Evolutionary conservation across 2,888 invertebrate species (phyloP), one percentile per base, ranked within the genome.

Genomic region (Nycteola revayana): DNA sequence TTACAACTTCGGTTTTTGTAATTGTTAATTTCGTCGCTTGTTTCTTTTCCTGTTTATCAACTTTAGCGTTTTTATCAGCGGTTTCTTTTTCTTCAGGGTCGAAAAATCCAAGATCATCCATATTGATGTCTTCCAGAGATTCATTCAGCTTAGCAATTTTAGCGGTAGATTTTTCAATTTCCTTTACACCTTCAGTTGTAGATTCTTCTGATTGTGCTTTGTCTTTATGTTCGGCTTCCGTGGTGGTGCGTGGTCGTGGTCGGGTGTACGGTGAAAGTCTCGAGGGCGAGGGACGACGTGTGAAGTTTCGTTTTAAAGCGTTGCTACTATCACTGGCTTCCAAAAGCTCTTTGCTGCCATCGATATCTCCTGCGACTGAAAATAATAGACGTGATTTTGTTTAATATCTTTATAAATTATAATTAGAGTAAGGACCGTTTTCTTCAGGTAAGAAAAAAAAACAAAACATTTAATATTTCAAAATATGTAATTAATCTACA

Each of bases 271-370:
- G 83, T 0, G 68, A 66, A 1, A 87, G 65, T 1, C 88, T 70
- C 3, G 81, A 65, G 1, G 72, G 66, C 0, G 78, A 72, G 0
- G 85, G 85, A 0, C 81, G 71, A 1, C 84, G 66, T 0, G 85
- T 84, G 50, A 67, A 82, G 53, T 83, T 85, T 31, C 79, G 73
- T 43, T 70, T 77, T 10, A 76, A 59, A 2, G 63, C 71, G 41
- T 80, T 80, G 39, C 50, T 78, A 44, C 75, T 83, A 57, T 92
- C 91, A 42, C 91, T 91, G 7, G 91, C 92, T 66, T 91, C 84
- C 42, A 92, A 89, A 1, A 92, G 77, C 54, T 92, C 92, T 44
- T 91, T 90, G 61, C 91, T 91, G 69, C 89, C 91, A 25, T 91
- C 91, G 30, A 75, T 83, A 53, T 91, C 91, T 3, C 80, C 91